Evolutionary conservation across 2,797 vertebrate species (phyloP), one percentile per base, ranked within the genome.

Genomic region (Hirundo rustica): DNA sequence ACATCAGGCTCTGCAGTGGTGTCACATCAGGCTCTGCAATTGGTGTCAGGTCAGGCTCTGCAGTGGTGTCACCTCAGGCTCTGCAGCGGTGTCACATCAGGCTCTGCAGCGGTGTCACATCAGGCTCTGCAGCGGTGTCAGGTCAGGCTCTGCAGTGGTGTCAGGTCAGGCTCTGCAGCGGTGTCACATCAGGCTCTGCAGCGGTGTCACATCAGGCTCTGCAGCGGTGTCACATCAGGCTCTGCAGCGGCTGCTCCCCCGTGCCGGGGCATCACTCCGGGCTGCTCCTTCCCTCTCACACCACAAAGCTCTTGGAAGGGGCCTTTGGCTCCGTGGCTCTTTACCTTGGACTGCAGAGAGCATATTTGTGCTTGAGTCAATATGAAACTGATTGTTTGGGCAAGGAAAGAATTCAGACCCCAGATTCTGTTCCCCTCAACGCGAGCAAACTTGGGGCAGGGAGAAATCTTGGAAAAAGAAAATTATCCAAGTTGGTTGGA

Each of bases 311-410:
- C 44, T 85, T 21, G 66, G 74, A 92, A 94, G 83, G 66, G 92
- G 62, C 66, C 81, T 14, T 3, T 96, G 93, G 93, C 90, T 93
- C 80, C 3, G 0, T 2, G 5, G 34, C 45, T 45, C 92, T 93
- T 88, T 90, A 90, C 40, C 5, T 21, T 93, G 92, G 88, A 93
- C 48, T 53, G 71, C 81, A 76, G 55, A 79, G 44, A 93, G 92
- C 79, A 61, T 92, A 85, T 88, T 91, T 95, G 79, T 2, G 9
- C 92, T 85, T 81, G 75, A 78, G 83, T 90, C 90, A 96, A 88
- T 75, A 73, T 6, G 60, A 62, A 81, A 76, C 23, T 26, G 55
- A 90, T 92, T 88, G 74, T 90, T 86, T 55, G 73, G 60, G 61
- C 55, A 71, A 85, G 75, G 16, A 32, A 89, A 47, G 73, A 92